Evolutionary conservation across 2,797 vertebrate species (phyloP).

Genomic region (Geotrypetes seraphini): DNA sequence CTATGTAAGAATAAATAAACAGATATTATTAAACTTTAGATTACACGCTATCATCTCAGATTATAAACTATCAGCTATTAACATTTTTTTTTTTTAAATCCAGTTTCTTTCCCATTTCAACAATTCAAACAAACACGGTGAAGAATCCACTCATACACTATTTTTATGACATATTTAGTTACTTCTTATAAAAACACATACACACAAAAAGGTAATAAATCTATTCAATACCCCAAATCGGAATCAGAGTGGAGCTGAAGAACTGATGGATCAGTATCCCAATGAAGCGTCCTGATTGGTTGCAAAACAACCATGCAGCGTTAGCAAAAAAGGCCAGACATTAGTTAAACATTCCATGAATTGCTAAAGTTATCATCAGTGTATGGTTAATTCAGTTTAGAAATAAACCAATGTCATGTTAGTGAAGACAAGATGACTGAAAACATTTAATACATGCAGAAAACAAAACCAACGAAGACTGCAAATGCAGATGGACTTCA

Average conservation of each 20-base stretch:
- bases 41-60: no score
- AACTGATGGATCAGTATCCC: constrained; percentile 98
- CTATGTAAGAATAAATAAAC: no score
- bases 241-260: constrained; percentile 98
- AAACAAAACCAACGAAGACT: constrained; percentile 36
- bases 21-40: no score
- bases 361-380: constrained; percentile 38
- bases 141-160: neutral
- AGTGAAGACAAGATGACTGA: constrained; percentile 33
- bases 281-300: constrained; percentile 98
- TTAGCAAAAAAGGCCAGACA: constrained; percentile 78
- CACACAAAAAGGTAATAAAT: constrained; percentile 79
- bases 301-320: constrained; percentile 82
- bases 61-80: constrained; percentile 4
- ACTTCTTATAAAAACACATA: constrained; percentile 18
- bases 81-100: constrained; percentile 14
- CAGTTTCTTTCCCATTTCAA: constrained; percentile 6
- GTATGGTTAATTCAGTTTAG: constrained; percentile 29
- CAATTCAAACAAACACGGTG: constrained; percentile 7
- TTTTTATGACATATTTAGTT: constrained; percentile 7
- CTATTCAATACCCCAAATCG: constrained; percentile 95
- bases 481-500: constrained; percentile 23
- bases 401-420: constrained; percentile 27
- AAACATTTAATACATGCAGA: constrained; percentile 32
- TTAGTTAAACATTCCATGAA: constrained; percentile 62